Conservation (phyloP, 2,888 invertebrate genomes). For the Tinea trinotella region DNA sequence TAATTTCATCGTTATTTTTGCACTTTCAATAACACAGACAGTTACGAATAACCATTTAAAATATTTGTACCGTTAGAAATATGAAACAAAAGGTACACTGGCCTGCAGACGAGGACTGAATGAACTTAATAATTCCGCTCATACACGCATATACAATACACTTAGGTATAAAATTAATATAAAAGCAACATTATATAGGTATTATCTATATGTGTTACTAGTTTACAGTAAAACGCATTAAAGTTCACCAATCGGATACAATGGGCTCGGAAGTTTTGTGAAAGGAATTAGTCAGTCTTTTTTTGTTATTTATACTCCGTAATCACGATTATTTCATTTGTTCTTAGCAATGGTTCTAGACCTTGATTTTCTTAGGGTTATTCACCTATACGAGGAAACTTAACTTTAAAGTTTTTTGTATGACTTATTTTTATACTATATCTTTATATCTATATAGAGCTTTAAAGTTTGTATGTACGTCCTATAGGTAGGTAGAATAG, state of each 20-base stretch:
- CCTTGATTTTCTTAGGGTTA: slow-evolving; percentile 8
- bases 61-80: neutral
- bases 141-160: neutral
- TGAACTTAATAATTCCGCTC: slow-evolving; percentile 1
- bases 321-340: slow-evolving; percentile 4
- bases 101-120: neutral
- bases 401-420: neutral
- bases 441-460: neutral
- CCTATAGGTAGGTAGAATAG: too few species aligned
- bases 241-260: neutral
- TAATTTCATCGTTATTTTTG: neutral
- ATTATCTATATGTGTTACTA: slow-evolving; percentile 13
- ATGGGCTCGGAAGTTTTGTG: neutral
- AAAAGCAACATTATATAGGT: slow-evolving; percentile 2
- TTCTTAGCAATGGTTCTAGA: too few species aligned
- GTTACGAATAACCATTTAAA: neutral
- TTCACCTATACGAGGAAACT: slow-evolving; percentile 1
- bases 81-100: slow-evolving; percentile 7
- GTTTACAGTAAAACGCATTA: neutral
- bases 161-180: slow-evolving; percentile 4
- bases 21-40: neutral
- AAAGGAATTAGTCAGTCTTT: slow-evolving; percentile 1
- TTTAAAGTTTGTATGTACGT: too few species aligned
- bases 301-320: slow-evolving; percentile 14
- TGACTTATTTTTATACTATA: neutral